phyloP scores from a whole-genome alignment of 2,888 invertebrate species.

The Zaprionus bogoriensis region DNA sequence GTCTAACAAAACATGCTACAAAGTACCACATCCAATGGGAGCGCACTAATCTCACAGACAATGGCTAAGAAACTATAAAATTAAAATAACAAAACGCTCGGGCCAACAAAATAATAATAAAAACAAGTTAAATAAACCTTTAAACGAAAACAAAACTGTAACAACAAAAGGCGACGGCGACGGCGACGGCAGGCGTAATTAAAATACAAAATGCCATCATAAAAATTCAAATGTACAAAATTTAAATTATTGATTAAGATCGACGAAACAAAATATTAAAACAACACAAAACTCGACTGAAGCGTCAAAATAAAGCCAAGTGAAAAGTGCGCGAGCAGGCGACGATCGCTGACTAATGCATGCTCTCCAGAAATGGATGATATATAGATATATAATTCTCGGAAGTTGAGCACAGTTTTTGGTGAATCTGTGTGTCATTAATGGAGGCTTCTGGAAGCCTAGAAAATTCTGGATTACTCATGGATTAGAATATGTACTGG shows the following conservation, averaged over 20 bases:
- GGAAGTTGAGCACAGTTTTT: too few species aligned
- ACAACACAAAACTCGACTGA: constrained; percentile 39
- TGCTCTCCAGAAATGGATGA: constrained; percentile 10
- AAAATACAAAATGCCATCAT: constrained; percentile 56
- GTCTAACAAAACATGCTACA: constrained; percentile 25
- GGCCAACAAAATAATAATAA: constrained; percentile 44
- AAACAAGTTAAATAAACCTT: constrained; percentile 34
- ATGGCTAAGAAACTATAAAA: constrained; percentile 44
- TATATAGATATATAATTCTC: too few species aligned
- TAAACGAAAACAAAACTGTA: constrained; percentile 37
- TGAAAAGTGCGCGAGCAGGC: neutral
- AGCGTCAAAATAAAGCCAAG: constrained; percentile 49
- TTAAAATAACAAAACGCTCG: constrained; percentile 57
- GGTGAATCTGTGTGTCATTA: too few species aligned
- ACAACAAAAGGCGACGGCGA: neutral
- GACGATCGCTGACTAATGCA: constrained; percentile 17
- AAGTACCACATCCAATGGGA: constrained; percentile 50
- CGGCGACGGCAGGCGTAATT: constrained; percentile 43
- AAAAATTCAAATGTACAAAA: constrained; percentile 72
- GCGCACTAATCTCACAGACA: constrained; percentile 31
- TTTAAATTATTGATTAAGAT: constrained; percentile 78
- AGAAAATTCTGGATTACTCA: too few species aligned
- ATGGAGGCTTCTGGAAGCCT: too few species aligned
- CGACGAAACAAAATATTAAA: constrained; percentile 65
- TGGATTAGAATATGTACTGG: too few species aligned